Conservation (phyloP, 2,797 vertebrate genomes). For the Micromesistius poutassou region DNA sequence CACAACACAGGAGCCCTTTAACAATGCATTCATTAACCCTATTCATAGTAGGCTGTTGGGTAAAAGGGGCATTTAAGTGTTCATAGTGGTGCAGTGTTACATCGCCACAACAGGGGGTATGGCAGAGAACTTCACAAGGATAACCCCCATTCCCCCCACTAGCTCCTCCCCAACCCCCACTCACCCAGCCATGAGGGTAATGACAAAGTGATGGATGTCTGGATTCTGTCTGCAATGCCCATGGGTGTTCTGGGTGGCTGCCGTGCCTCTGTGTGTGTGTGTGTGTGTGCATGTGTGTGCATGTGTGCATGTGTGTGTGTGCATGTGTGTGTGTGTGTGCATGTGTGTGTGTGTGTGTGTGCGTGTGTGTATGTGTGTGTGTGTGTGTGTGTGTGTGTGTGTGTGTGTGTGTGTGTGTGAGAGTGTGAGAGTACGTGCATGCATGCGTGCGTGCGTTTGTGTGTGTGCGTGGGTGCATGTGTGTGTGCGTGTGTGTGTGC, state of each 20-base stretch:
- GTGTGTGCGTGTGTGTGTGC: conserved; percentile 8
- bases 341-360: background rate
- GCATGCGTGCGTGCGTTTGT: background rate
- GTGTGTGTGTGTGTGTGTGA: background rate
- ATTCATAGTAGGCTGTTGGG: conserved; percentile 44
- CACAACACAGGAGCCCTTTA: conserved; percentile 28
- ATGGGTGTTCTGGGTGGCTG: conserved; percentile 14
- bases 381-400: background rate
- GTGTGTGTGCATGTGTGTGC: conserved; percentile 7
- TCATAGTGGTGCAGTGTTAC: conserved; percentile 54
- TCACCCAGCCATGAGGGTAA: conserved; percentile 28
- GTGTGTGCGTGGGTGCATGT: background rate
- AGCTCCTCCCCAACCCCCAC: background rate
- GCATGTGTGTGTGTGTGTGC: background rate
- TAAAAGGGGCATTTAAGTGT: conserved; percentile 49
- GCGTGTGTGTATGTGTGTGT: background rate
- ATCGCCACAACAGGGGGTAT: conserved; percentile 52
- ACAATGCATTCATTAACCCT: conserved; percentile 50
- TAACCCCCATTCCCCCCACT: conserved; percentile 4
- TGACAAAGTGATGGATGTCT: conserved; percentile 42
- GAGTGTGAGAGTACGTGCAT: background rate
- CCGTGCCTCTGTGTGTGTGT: background rate
- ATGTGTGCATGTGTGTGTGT: conserved; percentile 6
- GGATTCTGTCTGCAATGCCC: conserved; percentile 35
- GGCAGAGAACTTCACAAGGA: conserved; percentile 40